Percentiles rank a stretch among this genome's conserved stretches.
phyloP scores from a whole-genome alignment of 2,113 vertebrate genomes.

The Gallinago paraguaiae region DNA sequence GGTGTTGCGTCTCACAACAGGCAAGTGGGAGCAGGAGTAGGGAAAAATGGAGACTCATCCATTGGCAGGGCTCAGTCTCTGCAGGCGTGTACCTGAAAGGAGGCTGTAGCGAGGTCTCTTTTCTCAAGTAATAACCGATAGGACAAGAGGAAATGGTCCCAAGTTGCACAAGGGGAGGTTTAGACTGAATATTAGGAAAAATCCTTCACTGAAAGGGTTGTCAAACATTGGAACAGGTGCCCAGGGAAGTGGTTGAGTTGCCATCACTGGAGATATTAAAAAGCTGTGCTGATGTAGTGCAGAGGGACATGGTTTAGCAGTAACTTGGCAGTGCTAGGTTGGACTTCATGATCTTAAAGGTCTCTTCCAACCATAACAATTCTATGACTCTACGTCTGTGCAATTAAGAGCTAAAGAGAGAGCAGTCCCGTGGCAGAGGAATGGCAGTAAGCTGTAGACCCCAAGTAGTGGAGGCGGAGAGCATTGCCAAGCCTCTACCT shows the following conservation, averaged over 20 bases:
- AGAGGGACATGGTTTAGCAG: not conserved
- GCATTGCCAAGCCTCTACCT: not conserved
- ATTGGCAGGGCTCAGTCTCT: accelerated
- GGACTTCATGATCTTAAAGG: not conserved
- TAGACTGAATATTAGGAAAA: not conserved
- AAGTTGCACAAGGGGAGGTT: not conserved
- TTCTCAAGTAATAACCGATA: not conserved
- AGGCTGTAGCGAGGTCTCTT: not conserved
- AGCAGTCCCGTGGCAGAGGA: accelerated
- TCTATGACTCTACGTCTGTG: not conserved
- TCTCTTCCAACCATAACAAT: not conserved
- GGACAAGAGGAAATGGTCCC: not conserved
- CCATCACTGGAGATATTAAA: not conserved
- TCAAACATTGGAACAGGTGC: not conserved
- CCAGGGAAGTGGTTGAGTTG: not conserved
- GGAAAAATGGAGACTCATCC: not conserved
- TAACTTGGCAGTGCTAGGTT: not conserved
- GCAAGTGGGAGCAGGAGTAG: not conserved
- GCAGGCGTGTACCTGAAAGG: not conserved
- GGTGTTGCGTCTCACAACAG: accelerated
- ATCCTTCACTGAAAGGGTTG: not conserved
- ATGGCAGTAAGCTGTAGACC: not conserved
- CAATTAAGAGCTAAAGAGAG: not conserved
- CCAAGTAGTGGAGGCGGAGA: not conserved
- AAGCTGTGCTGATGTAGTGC: not conserved